Evolutionary conservation across 2,113 vertebrate species (phyloP).

Genomic region (Arvicanthis niloticus): DNA sequence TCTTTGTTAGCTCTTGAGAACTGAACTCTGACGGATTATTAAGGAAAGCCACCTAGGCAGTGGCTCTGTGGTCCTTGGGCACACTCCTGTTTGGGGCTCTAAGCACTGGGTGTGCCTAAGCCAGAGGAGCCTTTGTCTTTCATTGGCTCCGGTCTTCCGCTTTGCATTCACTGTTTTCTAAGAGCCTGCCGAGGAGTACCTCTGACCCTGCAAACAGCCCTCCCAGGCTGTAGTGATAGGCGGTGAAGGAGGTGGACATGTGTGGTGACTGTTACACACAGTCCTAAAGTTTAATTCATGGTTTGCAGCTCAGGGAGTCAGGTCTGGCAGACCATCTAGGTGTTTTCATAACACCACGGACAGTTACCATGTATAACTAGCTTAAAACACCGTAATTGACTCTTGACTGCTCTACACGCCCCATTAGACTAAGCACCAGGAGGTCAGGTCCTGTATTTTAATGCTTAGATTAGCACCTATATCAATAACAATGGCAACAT

Average conservation of each 20-base stretch:
- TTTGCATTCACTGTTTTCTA: not conserved
- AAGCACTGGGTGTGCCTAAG: not conserved
- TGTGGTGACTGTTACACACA: not conserved
- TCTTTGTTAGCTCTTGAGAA: not conserved
- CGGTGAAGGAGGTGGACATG: not conserved
- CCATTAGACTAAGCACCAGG: not conserved
- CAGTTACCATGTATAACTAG: not conserved
- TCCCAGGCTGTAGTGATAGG: not conserved
- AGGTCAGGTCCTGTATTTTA: not conserved
- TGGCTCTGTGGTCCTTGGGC: not conserved
- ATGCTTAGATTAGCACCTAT: not conserved
- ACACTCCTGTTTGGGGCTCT: not conserved
- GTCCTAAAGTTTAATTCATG: not conserved
- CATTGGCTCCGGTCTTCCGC: not conserved
- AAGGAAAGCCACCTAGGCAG: not conserved
- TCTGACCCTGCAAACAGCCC: not conserved
- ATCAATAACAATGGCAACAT: not conserved
- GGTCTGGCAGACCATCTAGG: not conserved
- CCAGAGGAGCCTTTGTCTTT: not conserved
- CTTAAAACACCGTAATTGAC: not conserved
- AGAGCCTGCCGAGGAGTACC: not conserved
- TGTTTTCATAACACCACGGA: not conserved
- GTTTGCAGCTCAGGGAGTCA: not conserved
- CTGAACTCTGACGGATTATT: not conserved
- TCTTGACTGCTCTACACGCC: not conserved